phyloP scores from a whole-genome alignment of 2,113 vertebrate species.

The Datnioides undecimradiatus region DNA sequence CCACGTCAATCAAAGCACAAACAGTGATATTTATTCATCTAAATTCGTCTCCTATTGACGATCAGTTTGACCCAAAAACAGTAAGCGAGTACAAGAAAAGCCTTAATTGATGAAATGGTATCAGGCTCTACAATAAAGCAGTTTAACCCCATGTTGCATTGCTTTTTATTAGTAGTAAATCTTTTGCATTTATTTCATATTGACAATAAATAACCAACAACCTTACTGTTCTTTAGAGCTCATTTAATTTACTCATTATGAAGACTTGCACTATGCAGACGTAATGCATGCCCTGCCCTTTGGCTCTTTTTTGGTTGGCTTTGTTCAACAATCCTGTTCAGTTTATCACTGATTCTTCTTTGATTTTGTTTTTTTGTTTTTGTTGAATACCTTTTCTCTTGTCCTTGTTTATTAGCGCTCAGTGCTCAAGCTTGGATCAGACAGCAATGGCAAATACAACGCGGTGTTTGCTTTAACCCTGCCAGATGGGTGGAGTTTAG shows the following conservation, averaged over 20 bases:
- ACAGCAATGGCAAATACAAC: slow-evolving; percentile 51
- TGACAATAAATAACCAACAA: slow-evolving; percentile 22
- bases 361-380: slow-evolving; percentile 37
- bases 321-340: slow-evolving; percentile 24
- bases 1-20: slow-evolving; percentile 49
- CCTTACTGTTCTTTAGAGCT: not conserved
- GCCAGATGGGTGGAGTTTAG: slow-evolving; percentile 16
- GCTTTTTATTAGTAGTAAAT: slow-evolving; percentile 45
- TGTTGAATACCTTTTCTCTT: slow-evolving; percentile 2
- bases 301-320: slow-evolving; percentile 14
- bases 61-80: not conserved
- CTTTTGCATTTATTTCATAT: slow-evolving; percentile 30
- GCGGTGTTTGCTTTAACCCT: not conserved
- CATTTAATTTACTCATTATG: not conserved
- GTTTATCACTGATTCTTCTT: slow-evolving; percentile 55
- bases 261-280: slow-evolving; percentile 7
- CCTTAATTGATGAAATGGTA: not conserved
- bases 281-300: slow-evolving; percentile 13
- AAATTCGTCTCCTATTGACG: not conserved
- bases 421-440: slow-evolving; percentile 30
- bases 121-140: slow-evolving; percentile 19
- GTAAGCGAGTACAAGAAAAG: not conserved
- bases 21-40: slow-evolving; percentile 46
- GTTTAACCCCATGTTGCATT: slow-evolving; percentile 75
- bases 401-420: slow-evolving; percentile 9